Percentiles rank a stretch among this genome's conserved stretches.
These are phyloP conservation scores for Nebria brevicollis DNA, from an alignment of 2,888 invertebrate species.

Conservation along the genomic window DNA sequence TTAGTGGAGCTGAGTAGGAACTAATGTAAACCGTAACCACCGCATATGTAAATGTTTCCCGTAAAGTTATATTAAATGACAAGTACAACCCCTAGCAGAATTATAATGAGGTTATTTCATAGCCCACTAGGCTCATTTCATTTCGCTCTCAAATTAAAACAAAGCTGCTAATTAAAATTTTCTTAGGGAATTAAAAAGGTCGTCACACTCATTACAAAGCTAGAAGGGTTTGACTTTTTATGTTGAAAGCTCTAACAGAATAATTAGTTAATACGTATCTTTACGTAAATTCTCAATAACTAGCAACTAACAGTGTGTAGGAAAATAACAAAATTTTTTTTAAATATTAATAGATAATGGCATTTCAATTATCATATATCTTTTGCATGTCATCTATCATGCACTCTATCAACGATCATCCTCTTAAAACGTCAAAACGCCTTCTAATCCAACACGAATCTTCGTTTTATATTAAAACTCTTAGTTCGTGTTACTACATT, in stretches of 20 bases:
- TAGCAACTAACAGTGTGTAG: too few species aligned
- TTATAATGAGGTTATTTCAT: neutral
- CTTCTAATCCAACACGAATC: neutral
- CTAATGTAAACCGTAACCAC: too few species aligned
- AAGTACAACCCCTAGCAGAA: neutral
- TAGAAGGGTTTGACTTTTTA: neutral
- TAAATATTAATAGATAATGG: too few species aligned
- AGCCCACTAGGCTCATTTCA: neutral
- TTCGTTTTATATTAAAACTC: neutral
- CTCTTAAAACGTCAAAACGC: neutral
- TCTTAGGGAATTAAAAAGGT: neutral
- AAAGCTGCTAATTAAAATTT: neutral
- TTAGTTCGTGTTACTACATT: neutral
- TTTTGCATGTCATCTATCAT: neutral
- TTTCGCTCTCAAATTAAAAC: neutral
- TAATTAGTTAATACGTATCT: neutral
- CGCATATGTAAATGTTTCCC: neutral
- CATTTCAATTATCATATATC: neutral
- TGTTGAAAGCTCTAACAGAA: neutral
- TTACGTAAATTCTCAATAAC: too few species aligned
- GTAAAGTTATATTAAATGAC: neutral
- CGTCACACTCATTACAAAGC: neutral
- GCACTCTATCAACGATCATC: neutral
- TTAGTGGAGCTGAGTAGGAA: too few species aligned
- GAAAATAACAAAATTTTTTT: too few species aligned